These are phyloP conservation scores for Griposia aprilina DNA, from an alignment of 2,888 invertebrate genomes.

Conservation along the genomic window DNA sequence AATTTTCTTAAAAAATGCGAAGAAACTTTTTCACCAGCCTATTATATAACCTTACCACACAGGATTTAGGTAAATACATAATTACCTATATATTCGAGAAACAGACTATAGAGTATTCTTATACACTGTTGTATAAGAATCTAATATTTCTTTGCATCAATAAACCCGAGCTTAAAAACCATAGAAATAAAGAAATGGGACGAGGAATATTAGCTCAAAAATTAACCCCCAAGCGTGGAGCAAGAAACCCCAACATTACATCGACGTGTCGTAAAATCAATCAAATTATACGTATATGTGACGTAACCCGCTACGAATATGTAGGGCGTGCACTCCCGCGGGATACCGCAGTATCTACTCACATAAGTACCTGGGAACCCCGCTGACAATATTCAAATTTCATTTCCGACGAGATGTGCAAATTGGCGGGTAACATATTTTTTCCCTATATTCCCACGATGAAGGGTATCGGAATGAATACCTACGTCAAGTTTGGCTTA, in stretches of 20 bases:
- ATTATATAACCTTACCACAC: neutral
- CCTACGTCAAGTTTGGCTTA: constrained; percentile 21
- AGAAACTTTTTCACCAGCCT: too few species aligned
- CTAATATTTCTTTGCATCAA: neutral
- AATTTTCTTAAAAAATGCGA: too few species aligned
- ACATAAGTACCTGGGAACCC: constrained; percentile 61
- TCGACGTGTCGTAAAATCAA: constrained; percentile 33
- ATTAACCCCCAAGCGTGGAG: neutral
- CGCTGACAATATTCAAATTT: constrained; percentile 80
- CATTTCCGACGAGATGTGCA: constrained; percentile 76
- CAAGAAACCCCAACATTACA: constrained; percentile 8
- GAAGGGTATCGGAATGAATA: constrained; percentile 62
- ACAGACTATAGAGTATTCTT: neutral
- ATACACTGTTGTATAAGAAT: too few species aligned
- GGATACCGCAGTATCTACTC: constrained; percentile 50
- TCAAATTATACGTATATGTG: constrained; percentile 32
- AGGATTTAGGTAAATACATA: too few species aligned
- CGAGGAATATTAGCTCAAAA: neutral
- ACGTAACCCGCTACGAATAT: constrained; percentile 36
- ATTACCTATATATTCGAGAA: neutral
- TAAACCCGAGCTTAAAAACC: neutral
- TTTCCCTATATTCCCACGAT: constrained; percentile 53
- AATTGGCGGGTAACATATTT: constrained; percentile 79
- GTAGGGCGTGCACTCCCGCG: constrained; percentile 57
- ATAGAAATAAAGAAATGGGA: neutral